Percentiles rank a stretch among this genome's conserved stretches.
Conservation (phyloP, 1,140 invertebrate genomes). For the Tetragnatha versicolor region DNA sequence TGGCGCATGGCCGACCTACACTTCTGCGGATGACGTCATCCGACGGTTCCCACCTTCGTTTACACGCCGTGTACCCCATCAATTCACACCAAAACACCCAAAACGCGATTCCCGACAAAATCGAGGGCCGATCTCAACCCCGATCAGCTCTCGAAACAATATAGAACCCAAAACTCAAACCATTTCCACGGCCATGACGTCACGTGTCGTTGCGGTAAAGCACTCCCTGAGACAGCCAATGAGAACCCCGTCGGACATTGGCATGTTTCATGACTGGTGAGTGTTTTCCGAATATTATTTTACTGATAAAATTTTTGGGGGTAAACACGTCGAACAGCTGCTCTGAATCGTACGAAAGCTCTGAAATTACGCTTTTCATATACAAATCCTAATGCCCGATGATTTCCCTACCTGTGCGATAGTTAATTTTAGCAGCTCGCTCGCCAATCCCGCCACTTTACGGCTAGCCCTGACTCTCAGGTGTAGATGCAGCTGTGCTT, state of each 20-base stretch:
- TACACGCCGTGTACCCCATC: conserved; percentile 41
- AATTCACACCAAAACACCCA: conserved; percentile 47
- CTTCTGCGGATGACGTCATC: conserved; percentile 47
- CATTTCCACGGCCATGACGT: conserved; percentile 52
- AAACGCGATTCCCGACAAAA: conserved; percentile 34
- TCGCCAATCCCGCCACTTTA: conserved; percentile 52
- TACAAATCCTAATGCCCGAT: conserved; percentile 28
- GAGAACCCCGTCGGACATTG: conserved; percentile 66
- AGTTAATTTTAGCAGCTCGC: conserved; percentile 36
- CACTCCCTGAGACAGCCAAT: conserved; percentile 57
- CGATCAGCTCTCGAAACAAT: conserved; percentile 18
- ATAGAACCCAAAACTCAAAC: conserved; percentile 44
- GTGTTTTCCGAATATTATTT: conserved; percentile 70
- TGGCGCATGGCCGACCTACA: conserved; percentile 52
- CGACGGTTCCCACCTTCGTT: conserved; percentile 53
- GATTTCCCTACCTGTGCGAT: conserved; percentile 7
- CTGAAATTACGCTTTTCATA: conserved; percentile 51
- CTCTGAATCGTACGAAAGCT: conserved; percentile 53
- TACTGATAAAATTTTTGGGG: conserved; percentile 68
- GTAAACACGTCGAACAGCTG: conserved; percentile 61
- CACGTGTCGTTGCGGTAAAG: conserved; percentile 54
- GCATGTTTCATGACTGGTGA: conserved; percentile 69
- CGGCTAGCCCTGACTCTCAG: conserved; percentile 50
- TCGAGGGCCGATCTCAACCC: not conserved
- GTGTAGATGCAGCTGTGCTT: conserved; percentile 53